Base-by-base conservation (phyloP, 2,888 invertebrate species). In the Sinodicranocentrus sp. region DNA sequence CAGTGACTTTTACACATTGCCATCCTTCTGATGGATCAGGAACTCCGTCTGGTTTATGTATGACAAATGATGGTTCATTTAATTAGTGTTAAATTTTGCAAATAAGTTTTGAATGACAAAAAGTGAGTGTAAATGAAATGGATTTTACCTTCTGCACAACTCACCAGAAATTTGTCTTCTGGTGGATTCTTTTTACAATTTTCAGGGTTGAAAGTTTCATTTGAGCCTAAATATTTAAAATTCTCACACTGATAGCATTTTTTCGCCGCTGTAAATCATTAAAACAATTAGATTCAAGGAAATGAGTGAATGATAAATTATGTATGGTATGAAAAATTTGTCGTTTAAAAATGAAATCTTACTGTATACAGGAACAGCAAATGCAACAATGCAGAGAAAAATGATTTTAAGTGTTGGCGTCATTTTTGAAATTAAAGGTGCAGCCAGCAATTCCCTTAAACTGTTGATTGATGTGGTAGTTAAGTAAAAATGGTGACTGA, bases 1-100 rank as follows among this genome's bases (percentile, higher is more conserved):
- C 84, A 0, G 73, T 25, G 17, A 72, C 59, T 61, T 84, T 84
- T 2, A 79, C 26, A 28, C 84, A 84, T 61, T 84, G 78, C 67
- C 72, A 84, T 1, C 23, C 21, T 23, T 10, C 25, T 21, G 59
- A 6, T 6, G 19, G 8, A 3, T 23, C n/a, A n/a, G n/a, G n/a
- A n/a, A n/a, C n/a, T n/a, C n/a, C 17, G 52, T 52, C 52, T 52
- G 17, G 10, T 8, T 39, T 39, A 13, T 13, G 39, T 39, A 39
- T 39, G 13, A 13, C 6, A 39, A 6, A 6, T 8, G 8, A 39
- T 39, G 6, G 39, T 39, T 39, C 6, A 13, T 39, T 13, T 39
- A 8, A 39, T 13, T 39, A 39, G 39, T 39, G 39, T 13, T 39
- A n/a, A n/a, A n/a, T n/a, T n/a, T n/a, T n/a, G n/a, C n/a, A n/a